A percentile compares a stretch with the other conserved stretches of the same genome.
These are phyloP conservation scores for Pelmatolapia mariae DNA, from an alignment of 2,113 vertebrate species.

Conservation along the genomic window DNA sequence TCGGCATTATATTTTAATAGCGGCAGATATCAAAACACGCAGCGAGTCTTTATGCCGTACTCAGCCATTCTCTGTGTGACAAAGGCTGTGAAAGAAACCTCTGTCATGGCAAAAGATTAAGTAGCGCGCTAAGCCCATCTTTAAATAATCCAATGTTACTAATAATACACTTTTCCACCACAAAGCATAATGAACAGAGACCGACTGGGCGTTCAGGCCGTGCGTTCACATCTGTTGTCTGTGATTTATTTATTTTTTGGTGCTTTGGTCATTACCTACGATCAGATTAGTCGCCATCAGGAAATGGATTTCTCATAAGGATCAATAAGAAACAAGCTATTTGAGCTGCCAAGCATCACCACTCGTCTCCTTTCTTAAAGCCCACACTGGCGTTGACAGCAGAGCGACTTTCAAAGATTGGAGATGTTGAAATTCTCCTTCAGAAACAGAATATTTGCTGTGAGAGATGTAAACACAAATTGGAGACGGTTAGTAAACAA, in stretches of 20 bases:
- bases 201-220: background rate
- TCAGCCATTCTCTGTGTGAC: background rate
- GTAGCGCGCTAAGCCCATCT: constrained; percentile 11
- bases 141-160: constrained; percentile 50
- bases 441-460: background rate
- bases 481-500: constrained; percentile 27
- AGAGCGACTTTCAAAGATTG: background rate
- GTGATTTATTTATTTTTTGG: background rate
- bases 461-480: constrained; percentile 7
- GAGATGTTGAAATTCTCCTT: background rate
- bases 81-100: background rate
- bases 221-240: background rate
- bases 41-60: background rate
- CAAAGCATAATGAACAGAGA: background rate
- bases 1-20: background rate
- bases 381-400: background rate
- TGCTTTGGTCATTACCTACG: background rate
- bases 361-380: background rate
- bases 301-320: background rate
- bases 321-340: background rate
- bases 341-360: background rate
- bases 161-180: constrained; percentile 32
- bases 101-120: constrained; percentile 35
- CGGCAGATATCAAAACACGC: background rate
- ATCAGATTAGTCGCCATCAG: background rate